phyloP scores from a whole-genome alignment of 2,888 invertebrate species.

The Cynaeus angustus region DNA sequence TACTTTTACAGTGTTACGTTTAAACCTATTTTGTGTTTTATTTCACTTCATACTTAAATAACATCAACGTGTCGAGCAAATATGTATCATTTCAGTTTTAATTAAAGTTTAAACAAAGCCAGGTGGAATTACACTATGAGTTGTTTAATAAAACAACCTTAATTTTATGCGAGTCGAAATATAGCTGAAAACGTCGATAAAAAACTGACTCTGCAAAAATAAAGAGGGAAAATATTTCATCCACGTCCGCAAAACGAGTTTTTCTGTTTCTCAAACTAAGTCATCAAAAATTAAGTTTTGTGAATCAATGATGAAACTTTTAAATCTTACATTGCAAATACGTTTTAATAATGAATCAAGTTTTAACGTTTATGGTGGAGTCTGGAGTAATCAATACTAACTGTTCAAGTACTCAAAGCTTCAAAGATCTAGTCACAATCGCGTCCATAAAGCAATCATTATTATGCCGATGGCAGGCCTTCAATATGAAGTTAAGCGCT shows the following conservation, averaged over 20 bases:
- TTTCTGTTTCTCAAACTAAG: constrained; percentile 17
- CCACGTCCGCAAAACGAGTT: constrained; percentile 9
- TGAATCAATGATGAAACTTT: constrained; percentile 22
- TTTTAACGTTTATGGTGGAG: constrained; percentile 1
- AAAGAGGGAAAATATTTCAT: constrained; percentile 11
- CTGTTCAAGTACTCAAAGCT: not conserved
- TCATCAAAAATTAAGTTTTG: constrained; percentile 32
- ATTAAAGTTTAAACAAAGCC: no score
- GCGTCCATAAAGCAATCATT: constrained; percentile 10
- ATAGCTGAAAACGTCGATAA: not conserved
- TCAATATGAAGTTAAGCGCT: constrained; percentile 21
- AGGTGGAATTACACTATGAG: no score
- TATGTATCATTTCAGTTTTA: no score
- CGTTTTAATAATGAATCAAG: constrained; percentile 13
- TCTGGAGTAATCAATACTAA: constrained; percentile 5
- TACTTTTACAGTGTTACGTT: no score
- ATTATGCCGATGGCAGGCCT: not conserved
- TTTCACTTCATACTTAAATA: no score
- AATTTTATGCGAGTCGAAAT: not conserved
- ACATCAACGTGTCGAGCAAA: no score
- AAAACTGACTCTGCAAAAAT: constrained; percentile 3
- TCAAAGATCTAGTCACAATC: constrained; percentile 8
- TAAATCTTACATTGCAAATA: not conserved
- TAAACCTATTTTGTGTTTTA: no score
- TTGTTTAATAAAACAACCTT: no score